A percentile compares a stretch with the other conserved stretches of the same genome.
Evolutionary conservation across 2,113 vertebrate species (phyloP).

Genomic region (Emydura subglobosa): DNA sequence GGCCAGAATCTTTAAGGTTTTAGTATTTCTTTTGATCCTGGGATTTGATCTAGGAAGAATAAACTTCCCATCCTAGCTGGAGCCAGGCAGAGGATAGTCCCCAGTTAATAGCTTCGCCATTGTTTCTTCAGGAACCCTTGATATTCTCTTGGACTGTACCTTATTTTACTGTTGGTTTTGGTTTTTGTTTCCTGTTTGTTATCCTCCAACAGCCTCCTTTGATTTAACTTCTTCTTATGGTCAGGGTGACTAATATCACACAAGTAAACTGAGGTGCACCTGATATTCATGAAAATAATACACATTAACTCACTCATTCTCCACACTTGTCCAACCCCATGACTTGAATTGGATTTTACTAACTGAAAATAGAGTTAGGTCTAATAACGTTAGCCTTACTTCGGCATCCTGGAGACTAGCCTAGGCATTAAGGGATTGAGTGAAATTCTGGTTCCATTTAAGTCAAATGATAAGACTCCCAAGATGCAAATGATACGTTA

Average conservation of each 20-base stretch:
- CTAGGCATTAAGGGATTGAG: neutral
- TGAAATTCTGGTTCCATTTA: neutral
- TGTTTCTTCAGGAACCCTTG: slow-evolving; percentile 16
- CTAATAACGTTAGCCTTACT: neutral
- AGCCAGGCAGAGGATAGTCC: slow-evolving; percentile 38
- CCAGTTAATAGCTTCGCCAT: slow-evolving; percentile 22
- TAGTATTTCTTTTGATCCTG: neutral
- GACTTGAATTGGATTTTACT: neutral
- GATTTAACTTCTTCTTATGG: slow-evolving; percentile 7
- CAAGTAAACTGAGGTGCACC: neutral
- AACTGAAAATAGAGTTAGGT: neutral
- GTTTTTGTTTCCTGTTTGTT: slow-evolving; percentile 54
- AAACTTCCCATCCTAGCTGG: neutral
- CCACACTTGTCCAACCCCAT: fast-evolving
- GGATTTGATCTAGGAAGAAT: neutral
- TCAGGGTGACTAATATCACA: slow-evolving; percentile 6
- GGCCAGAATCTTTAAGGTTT: neutral
- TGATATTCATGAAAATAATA: neutral
- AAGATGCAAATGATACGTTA: neutral
- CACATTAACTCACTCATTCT: neutral
- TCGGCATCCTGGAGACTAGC: neutral
- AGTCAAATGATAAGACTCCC: neutral
- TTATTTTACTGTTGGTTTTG: slow-evolving; percentile 33
- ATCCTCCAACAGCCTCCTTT: slow-evolving; percentile 47
- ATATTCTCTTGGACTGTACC: slow-evolving; percentile 15